Base-by-base conservation (phyloP, 1,140 invertebrate genomes). In the Drosophila suzukii region DNA sequence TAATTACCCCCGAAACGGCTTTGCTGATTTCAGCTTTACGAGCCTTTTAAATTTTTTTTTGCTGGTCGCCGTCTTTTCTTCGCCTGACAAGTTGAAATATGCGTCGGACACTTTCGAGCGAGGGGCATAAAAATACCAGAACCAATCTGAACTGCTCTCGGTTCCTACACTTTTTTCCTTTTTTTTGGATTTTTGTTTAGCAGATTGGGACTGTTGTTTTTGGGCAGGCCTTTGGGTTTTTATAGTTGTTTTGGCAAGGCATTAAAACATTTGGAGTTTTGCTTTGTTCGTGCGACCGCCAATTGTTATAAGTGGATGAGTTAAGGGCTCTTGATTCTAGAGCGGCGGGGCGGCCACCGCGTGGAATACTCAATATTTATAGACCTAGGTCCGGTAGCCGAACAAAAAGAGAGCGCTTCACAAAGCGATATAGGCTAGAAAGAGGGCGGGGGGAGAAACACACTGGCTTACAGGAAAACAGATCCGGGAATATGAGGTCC, bases 21-120 rank as follows among this genome's bases (percentile, higher is more conserved):
- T 84, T 84, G 81, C 81, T 86, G 81, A 85, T 86, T 86, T 85
- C 81, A 81, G 82, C 81, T 85, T 85, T 85, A 85, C 81, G 81
- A 85, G 81, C 81, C 81, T 86, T 86, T 86, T 81, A 72, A 67
- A 67, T 75, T 73, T 86, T 83, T 81, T 81, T 53, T 34, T 30
- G 78, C 75, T 75, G 49, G 65, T 71, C 51, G 50, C 55, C 65
- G 51, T 67, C 68, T 72, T 81, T 73, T 86, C 73, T 81, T 81
- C 54, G 81, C 68, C 80, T 86, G 81, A 86, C 82, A 85, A 85
- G 82, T 85, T 70, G 68, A 85, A 85, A 85, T 85, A 85, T 84
- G 81, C 82, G 68, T 86, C 72, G 81, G 76, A 80, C 66, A 83
- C 81, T 83, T 83, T 83, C 65, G 61, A 75, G 72, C 63, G 54